Conservation (phyloP, 2,888 invertebrate genomes). For the Pristionchus fissidentatus region DNA sequence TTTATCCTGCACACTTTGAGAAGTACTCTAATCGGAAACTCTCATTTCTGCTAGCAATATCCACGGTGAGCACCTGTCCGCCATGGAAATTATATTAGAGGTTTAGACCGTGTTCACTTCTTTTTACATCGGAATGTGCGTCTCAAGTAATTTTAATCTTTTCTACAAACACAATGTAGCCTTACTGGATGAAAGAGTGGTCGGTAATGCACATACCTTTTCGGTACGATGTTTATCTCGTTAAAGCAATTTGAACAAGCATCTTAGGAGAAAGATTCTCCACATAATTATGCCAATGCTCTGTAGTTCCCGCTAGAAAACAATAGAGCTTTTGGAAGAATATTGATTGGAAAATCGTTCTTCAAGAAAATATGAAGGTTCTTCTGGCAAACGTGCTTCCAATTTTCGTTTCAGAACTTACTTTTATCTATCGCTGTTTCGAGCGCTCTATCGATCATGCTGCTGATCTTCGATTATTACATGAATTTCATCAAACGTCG, state of each 20-base stretch:
- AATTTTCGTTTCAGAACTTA: no score
- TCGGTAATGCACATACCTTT: background rate
- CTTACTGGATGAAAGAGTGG: background rate
- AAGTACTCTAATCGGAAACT: background rate
- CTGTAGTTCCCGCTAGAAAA: no score
- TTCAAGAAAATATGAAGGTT: background rate
- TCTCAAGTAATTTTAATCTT: background rate
- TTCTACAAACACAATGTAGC: background rate
- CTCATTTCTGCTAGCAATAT: background rate
- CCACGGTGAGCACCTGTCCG: background rate
- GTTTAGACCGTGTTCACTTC: background rate
- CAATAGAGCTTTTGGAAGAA: no score
- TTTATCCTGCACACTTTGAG: background rate
- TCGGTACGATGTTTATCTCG: background rate
- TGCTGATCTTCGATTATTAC: background rate
- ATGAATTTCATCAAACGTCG: background rate
- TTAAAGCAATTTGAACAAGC: no score
- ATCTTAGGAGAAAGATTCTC: no score
- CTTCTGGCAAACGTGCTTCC: no score
- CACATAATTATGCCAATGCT: no score
- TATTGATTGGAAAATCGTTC: background rate
- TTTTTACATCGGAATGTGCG: background rate
- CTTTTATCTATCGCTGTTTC: no score
- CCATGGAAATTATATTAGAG: background rate
- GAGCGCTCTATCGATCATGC: background rate